Conservation (phyloP, 2,797 vertebrate species). For the Cygnus olor region DNA sequence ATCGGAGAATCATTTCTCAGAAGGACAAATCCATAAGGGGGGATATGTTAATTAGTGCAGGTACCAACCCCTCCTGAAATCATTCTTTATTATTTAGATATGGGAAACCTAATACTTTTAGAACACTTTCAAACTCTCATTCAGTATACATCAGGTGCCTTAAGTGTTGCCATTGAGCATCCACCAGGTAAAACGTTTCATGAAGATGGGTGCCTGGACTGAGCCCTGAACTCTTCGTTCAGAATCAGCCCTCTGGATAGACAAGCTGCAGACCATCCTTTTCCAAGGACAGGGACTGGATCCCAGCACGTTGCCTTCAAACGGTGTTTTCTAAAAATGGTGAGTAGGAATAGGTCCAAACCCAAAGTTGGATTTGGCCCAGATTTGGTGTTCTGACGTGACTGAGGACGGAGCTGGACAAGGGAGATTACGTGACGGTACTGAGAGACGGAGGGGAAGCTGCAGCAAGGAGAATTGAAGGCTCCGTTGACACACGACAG, state of each 20-base stretch:
- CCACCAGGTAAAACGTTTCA: not conserved
- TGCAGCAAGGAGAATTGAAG: not conserved
- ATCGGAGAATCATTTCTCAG: not conserved
- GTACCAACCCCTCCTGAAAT: not conserved
- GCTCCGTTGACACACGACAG: conserved; percentile 22
- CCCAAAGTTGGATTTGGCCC: not conserved
- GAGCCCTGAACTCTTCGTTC: not conserved
- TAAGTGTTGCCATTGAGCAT: not conserved
- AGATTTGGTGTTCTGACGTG: not conserved
- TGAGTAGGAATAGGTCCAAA: not conserved
- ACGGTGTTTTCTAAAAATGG: not conserved
- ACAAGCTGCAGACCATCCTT: not conserved
- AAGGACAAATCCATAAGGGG: not conserved
- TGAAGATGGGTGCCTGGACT: not conserved
- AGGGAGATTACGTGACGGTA: not conserved
- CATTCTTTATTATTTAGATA: not conserved
- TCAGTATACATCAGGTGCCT: not conserved
- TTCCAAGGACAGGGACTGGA: not conserved
- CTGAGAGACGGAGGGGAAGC: not conserved
- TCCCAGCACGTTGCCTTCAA: not conserved
- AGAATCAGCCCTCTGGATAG: not conserved
- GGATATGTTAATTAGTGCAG: not conserved
- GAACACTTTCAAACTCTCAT: not conserved
- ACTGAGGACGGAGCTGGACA: not conserved
- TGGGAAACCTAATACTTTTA: not conserved